Base-by-base conservation (phyloP, 1,140 invertebrate species). In the Penaeus chinensis region DNA sequence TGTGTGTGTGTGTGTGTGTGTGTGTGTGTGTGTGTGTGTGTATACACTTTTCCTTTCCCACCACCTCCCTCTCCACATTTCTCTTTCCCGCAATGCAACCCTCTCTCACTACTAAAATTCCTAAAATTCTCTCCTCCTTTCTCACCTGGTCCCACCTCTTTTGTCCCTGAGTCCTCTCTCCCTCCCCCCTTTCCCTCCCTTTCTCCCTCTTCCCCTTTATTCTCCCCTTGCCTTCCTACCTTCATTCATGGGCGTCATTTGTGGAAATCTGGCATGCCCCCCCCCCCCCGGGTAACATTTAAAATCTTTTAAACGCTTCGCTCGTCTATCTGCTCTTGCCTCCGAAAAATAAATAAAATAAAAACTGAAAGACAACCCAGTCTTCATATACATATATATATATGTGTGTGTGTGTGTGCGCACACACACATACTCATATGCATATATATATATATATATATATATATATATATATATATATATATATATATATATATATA, bases 401-500 rank as follows among this genome's bases (percentile, higher is more conserved):
- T 74, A 10, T 74, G 27, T 74, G 37, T 27, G 24, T 3, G 24
- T 27, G 37, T 32, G 8, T 74, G 8, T 74, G 24, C 27, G 24
- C 27, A 74, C 24, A 32, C 24, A 74, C 24, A 74, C 24, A 19
- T 74, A 18, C 3, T 7, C 24, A 27, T 74, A 71, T 24, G 24
- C 24, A 24, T 71, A 18, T 71, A 71, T 71, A 71, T 71, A 71
- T 71, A 71, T 24, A 71, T 71, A 24, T 71, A 71, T 71, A 71
- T n/a, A 71, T n/a, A 8, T 71, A 24, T 71, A 24, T 71, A n/a
- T 11, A 71, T 71, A 27, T 71, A 71, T 71, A 27, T 71, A 71
- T 22, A 71, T 71, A 71, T n/a, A 71, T n/a, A 71, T n/a, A 71
- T n/a, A 71, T n/a, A 71, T n/a, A 71, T n/a, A 71, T n/a, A 71